These are phyloP conservation scores for Morelia viridis DNA, from an alignment of 2,797 vertebrate genomes.

Conservation along the genomic window DNA sequence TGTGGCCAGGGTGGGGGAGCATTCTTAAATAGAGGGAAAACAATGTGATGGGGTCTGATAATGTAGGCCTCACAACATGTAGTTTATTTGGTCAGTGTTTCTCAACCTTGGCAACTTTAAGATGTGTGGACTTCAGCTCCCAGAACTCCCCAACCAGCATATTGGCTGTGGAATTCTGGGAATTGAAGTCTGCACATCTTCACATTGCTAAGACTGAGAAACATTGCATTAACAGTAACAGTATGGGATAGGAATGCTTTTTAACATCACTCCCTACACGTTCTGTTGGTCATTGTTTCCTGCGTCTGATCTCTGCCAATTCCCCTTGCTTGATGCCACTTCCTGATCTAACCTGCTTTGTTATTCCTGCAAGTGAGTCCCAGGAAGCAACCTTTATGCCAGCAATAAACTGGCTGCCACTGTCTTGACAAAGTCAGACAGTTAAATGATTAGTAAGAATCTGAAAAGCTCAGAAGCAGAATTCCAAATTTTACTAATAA, in stretches of 20 bases:
- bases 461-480: not conserved
- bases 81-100: not conserved
- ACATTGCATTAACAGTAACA: not conserved
- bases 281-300: not conserved
- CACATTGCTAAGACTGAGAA: too few species aligned
- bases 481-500: not conserved
- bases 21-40: not conserved
- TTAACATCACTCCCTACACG: not conserved
- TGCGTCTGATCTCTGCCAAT: not conserved
- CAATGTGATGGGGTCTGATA: not conserved
- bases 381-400: not conserved
- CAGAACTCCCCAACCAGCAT: not conserved
- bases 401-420: not conserved
- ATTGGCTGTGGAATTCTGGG: too few species aligned
- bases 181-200: too few species aligned
- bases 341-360: not conserved
- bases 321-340: not conserved
- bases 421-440: not conserved
- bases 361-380: not conserved
- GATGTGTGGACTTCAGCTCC: not conserved
- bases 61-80: not conserved
- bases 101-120: not conserved
- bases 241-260: not conserved
- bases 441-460: not conserved
- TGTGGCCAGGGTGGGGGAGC: not conserved